phyloP scores from a whole-genome alignment of 2,797 vertebrate species.

The Austrolebias charrua region DNA sequence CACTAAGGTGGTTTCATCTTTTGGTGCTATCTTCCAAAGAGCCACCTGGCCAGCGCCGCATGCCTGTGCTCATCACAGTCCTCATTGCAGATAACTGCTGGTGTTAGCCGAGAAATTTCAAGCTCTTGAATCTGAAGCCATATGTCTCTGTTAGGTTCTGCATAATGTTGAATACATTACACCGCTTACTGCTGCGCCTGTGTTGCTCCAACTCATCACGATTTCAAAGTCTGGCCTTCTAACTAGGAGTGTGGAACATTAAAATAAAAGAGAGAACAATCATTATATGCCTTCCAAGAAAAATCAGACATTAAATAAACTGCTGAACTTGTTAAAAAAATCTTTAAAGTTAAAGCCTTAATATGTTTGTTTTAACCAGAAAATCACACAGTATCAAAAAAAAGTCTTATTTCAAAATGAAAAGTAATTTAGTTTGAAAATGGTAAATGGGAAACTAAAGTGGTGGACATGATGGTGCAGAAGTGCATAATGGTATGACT shows the following conservation, averaged over 20 bases:
- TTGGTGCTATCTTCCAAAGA: constrained; percentile 69
- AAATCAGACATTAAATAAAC: background rate
- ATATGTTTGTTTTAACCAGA: no score
- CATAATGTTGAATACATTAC: constrained; percentile 60
- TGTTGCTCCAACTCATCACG: constrained; percentile 21
- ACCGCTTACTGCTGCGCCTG: constrained; percentile 23
- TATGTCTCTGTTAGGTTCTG: constrained; percentile 69
- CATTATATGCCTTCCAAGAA: background rate
- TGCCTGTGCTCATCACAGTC: constrained; percentile 64
- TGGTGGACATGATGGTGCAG: no score
- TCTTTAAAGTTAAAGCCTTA: no score
- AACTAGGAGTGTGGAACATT: background rate
- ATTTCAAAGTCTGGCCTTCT: constrained; percentile 16
- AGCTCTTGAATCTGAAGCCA: constrained; percentile 56
- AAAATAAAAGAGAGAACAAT: background rate
- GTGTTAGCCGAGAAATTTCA: constrained; percentile 55
- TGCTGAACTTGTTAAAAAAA: background rate
- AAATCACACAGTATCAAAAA: no score
- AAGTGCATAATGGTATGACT: no score
- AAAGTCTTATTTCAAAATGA: no score
- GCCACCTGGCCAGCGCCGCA: constrained; percentile 70
- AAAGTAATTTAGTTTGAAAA: no score
- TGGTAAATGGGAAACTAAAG: no score
- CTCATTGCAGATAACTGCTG: constrained; percentile 70
- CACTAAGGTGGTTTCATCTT: constrained; percentile 78